Base-by-base conservation (phyloP, 2,888 invertebrate genomes). In the Scelioninae gen. 1 region DNA sequence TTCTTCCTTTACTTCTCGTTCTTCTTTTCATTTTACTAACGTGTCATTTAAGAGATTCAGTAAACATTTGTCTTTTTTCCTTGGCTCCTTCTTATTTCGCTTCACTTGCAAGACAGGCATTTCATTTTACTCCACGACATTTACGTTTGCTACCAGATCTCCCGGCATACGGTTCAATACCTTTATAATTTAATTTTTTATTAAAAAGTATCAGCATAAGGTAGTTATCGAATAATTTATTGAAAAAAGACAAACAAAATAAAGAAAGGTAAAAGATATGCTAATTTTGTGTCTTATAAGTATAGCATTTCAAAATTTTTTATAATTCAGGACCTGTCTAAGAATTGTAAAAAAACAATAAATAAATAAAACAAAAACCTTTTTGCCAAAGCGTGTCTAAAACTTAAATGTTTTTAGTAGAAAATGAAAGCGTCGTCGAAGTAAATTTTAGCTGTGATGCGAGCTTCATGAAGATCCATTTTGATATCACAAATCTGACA, bases 391-490 rank as follows among this genome's bases (percentile, higher is more conserved):
- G 49, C 56, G 53, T 32, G 62, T 68, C 49, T 68, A 74, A 47
- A 69, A 69, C 51, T 76, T 34, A 53, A 58, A 63, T 43, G 63
- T 49, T 53, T 15, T 23, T 38, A 32, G 38, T 60, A 62, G 53
- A 63, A 55, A 62, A 58, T 13, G 51, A 49, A 49, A 8, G 32
- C 29, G 60, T 43, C 60, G 51, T 77, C 80, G 56, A 31, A 34
- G 53, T 53, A 77, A 74, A 83, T 81, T 75, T 78, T 69, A 15
- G 45, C 40, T 49, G 66, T 55, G 76, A 63, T 74, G 63, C 45
- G 56, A 71, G 80, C 76, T 87, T 87, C 84, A 86, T 86, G 86
- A 87, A 87, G 86, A 87, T 87, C 87, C 85, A 85, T 83, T 87
- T 86, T 87, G 86, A 85, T 85, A 83, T 85, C 71, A 76, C 85